These are phyloP conservation scores for Oreohelix idahoensis DNA, from an alignment of 1,140 invertebrate genomes.

Conservation along the genomic window DNA sequence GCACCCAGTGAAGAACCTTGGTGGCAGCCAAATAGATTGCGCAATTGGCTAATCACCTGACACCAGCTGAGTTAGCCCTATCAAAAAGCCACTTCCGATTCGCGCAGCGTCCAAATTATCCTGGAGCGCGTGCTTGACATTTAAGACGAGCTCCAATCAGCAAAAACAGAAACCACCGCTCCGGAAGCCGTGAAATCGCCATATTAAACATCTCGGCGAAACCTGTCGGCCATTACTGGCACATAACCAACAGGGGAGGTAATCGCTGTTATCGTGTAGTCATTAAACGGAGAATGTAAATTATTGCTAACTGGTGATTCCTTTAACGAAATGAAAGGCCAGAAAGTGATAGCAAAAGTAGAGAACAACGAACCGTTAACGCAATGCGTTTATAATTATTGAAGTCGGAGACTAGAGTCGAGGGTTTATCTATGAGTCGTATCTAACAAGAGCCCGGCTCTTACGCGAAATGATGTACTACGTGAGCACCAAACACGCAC, in stretches of 20 bases:
- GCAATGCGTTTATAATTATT: neutral
- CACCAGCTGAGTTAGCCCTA: neutral
- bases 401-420: neutral
- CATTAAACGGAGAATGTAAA: neutral
- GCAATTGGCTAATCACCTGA: slow-evolving; percentile 5
- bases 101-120: neutral
- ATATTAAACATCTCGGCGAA: neutral
- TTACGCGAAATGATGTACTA: neutral
- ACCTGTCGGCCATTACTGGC: neutral
- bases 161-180: neutral
- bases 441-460: neutral
- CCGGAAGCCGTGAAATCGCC: slow-evolving; percentile 13
- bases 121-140: neutral
- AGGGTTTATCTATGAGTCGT: neutral
- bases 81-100: slow-evolving; percentile 14
- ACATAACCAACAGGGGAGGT: neutral
- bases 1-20: neutral
- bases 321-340: neutral
- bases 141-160: slow-evolving; percentile 3
- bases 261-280: neutral
- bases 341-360: neutral
- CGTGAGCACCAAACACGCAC: neutral
- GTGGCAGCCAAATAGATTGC: neutral
- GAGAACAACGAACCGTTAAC: neutral
- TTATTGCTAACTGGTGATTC: neutral